These are phyloP conservation scores for Limosa lapponica DNA, from an alignment of 2,797 vertebrate genomes.

Conservation along the genomic window DNA sequence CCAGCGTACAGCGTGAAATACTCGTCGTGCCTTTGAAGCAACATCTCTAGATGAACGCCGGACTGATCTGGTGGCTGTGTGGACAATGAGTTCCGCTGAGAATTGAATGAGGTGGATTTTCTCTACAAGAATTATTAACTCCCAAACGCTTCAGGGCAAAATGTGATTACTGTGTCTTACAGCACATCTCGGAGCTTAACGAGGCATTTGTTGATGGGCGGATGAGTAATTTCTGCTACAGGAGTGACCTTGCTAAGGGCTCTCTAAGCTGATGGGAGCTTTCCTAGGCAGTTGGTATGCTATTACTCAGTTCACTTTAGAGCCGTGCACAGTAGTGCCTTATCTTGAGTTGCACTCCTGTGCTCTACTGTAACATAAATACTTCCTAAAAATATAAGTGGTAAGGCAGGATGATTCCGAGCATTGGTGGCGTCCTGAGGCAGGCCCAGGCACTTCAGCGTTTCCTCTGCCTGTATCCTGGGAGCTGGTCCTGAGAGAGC, in stretches of 20 bases:
- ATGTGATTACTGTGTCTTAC: neutral
- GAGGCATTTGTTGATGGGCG: neutral
- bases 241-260: neutral
- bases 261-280: neutral
- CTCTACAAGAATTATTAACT: constrained; percentile 13
- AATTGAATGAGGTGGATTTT: constrained; percentile 11
- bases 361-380: neutral
- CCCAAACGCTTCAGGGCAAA: neutral
- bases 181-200: neutral
- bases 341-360: neutral
- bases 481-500: neutral
- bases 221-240: constrained; percentile 16
- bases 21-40: neutral
- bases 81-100: neutral
- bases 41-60: neutral
- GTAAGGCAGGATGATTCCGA: neutral
- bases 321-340: neutral
- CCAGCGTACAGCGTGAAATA: neutral
- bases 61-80: neutral
- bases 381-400: neutral
- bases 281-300: neutral
- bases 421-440: neutral
- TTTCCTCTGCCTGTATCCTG: neutral
- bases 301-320: neutral
- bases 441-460: neutral